Evolutionary conservation across 2,113 vertebrate genomes (phyloP), one percentile per base, ranked within the genome.

Genomic region (Rhinolophus ferrumequinum): DNA sequence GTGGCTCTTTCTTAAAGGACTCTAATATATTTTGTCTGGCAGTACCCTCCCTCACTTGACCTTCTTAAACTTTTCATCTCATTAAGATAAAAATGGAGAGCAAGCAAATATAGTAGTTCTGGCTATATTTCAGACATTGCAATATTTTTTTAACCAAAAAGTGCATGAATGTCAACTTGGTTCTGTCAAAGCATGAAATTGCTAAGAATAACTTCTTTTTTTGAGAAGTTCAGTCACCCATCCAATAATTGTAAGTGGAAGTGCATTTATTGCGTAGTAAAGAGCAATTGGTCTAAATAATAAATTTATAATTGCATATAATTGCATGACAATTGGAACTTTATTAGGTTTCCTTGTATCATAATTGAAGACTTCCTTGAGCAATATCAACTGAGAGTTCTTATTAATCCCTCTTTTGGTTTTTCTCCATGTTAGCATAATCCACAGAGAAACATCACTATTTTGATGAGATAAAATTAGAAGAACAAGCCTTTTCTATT

Each of bases 1-100:
- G 67, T 75, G 52, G 87, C 60, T 96, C 79, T 94, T 94, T 94
- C 38, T 93, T 80, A 89, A 90, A 35, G 6, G 13, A 56, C 67
- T 83, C 60, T 79, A 54, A 52, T 67, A 52, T 12, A 83, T 33
- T 93, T 56, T 85, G 28, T 44, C 85, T 82, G 64, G 56, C 52
- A 54, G 41, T 38, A 44, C 3, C 1, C n/a, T 47, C 38, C 87
- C 50, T 38, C 16, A 16, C 77, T 81, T 91, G 88, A 91, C 86
- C 79, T 95, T 96, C 76, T 93, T 93, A 83, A 94, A 90, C 41
- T 38, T 95, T 97, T 76, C 85, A 70, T 89, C 38, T 93, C 96
- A 97, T 94, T 88, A 92, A 93, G 69, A 92, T 76, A 35, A 86
- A 96, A 89, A 85, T 75, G 33, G 22, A 95, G 93, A 75, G 50